A percentile compares a stretch with the other conserved stretches of the same genome.
These are phyloP conservation scores for Peucedramus taeniatus DNA, from an alignment of 2,113 vertebrate genomes.

Conservation along the genomic window DNA sequence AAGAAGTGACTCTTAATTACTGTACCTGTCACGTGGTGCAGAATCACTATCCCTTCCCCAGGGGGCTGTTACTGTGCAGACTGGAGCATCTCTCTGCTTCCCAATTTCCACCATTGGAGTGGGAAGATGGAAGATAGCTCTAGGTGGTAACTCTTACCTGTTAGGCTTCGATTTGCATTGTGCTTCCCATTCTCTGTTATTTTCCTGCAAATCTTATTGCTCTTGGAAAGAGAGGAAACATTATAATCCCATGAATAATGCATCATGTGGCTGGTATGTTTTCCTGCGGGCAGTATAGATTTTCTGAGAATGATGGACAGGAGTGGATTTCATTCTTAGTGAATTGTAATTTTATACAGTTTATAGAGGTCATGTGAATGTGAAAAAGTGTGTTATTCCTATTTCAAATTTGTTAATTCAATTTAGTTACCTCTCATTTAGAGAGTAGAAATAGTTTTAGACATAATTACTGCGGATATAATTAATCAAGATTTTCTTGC, in stretches of 20 bases:
- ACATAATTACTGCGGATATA: neutral
- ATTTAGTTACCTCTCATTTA: neutral
- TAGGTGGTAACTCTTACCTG: neutral
- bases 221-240: neutral
- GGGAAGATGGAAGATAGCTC: neutral
- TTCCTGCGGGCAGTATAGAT: neutral
- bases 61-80: neutral
- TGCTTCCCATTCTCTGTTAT: neutral
- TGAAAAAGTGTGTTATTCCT: neutral
- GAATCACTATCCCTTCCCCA: neutral
- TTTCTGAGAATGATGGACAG: neutral
- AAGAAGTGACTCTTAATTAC: neutral
- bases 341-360: neutral
- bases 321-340: constrained; percentile 13
- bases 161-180: neutral
- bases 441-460: neutral
- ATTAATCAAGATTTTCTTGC: constrained; percentile 5
- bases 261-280: neutral
- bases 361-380: neutral
- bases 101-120: neutral
- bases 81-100: neutral
- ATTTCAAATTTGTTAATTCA: neutral
- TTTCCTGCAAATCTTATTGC: neutral
- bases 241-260: neutral
- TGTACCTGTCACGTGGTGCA: rapidly evolving